A percentile compares a stretch with the other conserved stretches of the same genome.
Evolutionary conservation across 30 jellyfish, hydroid and myxozoan genomes (phyloP).

Genomic region (Aurelia aurita): DNA sequence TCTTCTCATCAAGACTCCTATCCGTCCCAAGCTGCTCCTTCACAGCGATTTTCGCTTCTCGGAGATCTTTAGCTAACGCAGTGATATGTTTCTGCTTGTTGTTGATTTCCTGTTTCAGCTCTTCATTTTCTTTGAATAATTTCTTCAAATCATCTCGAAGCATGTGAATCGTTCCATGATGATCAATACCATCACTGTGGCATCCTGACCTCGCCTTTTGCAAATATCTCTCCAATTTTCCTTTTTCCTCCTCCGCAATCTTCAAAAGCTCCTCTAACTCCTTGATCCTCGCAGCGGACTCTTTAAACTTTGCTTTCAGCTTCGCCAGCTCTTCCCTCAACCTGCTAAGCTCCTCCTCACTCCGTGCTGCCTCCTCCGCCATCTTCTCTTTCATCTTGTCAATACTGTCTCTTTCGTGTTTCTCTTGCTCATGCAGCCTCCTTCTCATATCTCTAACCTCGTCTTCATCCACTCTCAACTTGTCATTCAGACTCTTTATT

Average conservation of each 20-base stretch:
- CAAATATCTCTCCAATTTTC: conserved; percentile 77
- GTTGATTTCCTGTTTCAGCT: conserved; percentile 74
- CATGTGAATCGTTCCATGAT: conserved; percentile 97
- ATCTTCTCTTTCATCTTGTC: conserved; percentile 45
- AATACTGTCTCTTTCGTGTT: conserved; percentile 48
- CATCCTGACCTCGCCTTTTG: conserved; percentile 80
- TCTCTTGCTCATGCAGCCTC: conserved; percentile 44
- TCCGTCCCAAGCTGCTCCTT: conserved; percentile 70
- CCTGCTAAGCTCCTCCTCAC: conserved; percentile 48
- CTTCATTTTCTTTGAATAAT: conserved; percentile 91
- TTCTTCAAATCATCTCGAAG: conserved; percentile 93
- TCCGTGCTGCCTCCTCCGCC: conserved; percentile 16
- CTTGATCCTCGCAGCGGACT: conserved; percentile 23
- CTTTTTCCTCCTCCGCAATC: conserved; percentile 78
- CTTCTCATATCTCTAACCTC: conserved; percentile 64
- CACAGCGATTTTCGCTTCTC: conserved; percentile 72
- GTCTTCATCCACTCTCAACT: conserved; percentile 42
- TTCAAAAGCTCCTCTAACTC: conserved; percentile 67
- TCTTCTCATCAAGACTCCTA: conserved; percentile 56
- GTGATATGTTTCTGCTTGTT: conserved; percentile 75
- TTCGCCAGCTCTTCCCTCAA: conserved; percentile 32
- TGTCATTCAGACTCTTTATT: conserved; percentile 27
- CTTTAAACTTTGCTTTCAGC: conserved; percentile 59
- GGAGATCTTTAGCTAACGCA: conserved; percentile 87
- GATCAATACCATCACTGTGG: conserved; percentile 75